phyloP scores from a whole-genome alignment of 1,140 invertebrate species.

The Latrodectus geometricus region DNA sequence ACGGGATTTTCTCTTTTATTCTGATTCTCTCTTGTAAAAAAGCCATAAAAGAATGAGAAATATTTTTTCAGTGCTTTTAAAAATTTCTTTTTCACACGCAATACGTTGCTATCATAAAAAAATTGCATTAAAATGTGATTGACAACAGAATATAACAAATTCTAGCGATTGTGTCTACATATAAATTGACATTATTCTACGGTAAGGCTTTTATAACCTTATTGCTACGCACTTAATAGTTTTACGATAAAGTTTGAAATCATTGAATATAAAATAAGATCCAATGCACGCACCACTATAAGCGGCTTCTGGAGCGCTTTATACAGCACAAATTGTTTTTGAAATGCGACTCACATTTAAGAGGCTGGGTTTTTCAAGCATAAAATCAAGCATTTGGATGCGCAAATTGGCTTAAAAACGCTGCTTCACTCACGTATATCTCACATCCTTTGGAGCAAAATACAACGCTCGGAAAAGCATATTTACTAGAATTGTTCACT shows the following conservation, averaged over 20 bases:
- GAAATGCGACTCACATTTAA: slow-evolving; percentile 1
- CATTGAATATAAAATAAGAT: slow-evolving; percentile 6
- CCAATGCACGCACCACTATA: background rate
- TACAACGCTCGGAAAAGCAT: background rate
- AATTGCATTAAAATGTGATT: slow-evolving; percentile 41
- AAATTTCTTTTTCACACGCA: slow-evolving; percentile 37
- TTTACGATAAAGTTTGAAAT: slow-evolving; percentile 29
- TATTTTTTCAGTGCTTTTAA: slow-evolving; percentile 12
- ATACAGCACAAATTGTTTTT: slow-evolving; percentile 7
- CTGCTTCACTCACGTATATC: background rate
- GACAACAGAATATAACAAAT: slow-evolving; percentile 35
- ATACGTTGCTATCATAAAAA: slow-evolving; percentile 10
- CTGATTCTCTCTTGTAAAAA: background rate
- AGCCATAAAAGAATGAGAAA: slow-evolving; percentile 35
- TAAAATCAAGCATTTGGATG: slow-evolving; percentile 1
- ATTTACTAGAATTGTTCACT: background rate
- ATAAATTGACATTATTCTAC: background rate
- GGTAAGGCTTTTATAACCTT: background rate
- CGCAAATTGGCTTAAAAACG: slow-evolving; percentile 29
- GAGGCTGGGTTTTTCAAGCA: slow-evolving; percentile 13
- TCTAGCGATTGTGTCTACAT: slow-evolving; percentile 3
- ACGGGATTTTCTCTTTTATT: slow-evolving; percentile 19
- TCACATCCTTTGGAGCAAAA: background rate
- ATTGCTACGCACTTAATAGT: slow-evolving; percentile 22
- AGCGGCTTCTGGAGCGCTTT: background rate